These are phyloP conservation scores for Syrmaticus mikado DNA, from an alignment of 2,113 vertebrate species.

Conservation along the genomic window DNA sequence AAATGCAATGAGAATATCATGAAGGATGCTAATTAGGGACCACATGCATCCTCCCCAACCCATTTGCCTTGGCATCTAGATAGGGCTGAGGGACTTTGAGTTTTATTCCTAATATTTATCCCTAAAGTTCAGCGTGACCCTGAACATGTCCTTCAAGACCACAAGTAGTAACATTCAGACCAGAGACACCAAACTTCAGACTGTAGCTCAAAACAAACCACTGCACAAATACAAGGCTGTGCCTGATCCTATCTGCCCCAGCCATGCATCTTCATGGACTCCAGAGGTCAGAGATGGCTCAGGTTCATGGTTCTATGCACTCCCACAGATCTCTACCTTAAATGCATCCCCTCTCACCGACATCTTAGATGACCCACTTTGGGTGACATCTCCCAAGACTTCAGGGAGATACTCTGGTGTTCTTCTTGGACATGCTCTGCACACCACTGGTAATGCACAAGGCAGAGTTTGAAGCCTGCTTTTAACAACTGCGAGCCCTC, in stretches of 20 bases:
- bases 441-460: not conserved
- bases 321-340: not conserved
- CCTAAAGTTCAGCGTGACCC: not conserved
- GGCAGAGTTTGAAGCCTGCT: not conserved
- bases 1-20: not conserved
- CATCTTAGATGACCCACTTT: not conserved
- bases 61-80: not conserved
- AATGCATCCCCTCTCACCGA: not conserved
- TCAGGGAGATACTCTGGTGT: not conserved
- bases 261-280: not conserved
- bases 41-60: not conserved
- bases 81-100: not conserved
- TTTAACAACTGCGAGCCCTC: not conserved
- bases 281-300: not conserved
- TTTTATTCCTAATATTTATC: not conserved
- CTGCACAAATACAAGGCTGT: not conserved
- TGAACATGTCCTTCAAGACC: not conserved
- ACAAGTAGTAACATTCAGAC: accelerated
- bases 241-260: not conserved
- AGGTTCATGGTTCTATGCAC: accelerated
- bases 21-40: not conserved
- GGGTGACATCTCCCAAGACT: not conserved
- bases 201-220: not conserved
- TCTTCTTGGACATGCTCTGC: not conserved
- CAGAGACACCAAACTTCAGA: not conserved